Evolutionary conservation across 2,797 vertebrate genomes (phyloP).

Genomic region (Apogon talboti): DNA sequence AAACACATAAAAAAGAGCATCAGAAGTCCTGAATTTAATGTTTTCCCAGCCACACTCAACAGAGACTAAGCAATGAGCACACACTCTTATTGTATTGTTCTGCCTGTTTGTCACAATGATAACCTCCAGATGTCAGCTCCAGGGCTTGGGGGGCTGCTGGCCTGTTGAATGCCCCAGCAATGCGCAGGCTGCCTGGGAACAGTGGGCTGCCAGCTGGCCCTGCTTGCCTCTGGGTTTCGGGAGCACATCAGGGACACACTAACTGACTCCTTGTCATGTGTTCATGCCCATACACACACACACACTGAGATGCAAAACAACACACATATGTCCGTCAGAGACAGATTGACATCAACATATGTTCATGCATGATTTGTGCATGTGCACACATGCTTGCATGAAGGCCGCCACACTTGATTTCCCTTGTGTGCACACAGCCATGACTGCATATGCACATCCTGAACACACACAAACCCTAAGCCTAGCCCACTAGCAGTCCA

Average conservation of each 20-base stretch:
- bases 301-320: neutral
- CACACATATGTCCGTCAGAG: constrained; percentile 16
- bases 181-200: constrained; percentile 73
- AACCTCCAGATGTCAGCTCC: constrained; percentile 86
- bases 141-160: constrained; percentile 67
- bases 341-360: constrained; percentile 37
- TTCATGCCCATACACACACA: constrained; percentile 30
- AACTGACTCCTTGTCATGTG: constrained; percentile 70
- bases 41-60: constrained; percentile 47
- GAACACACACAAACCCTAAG: constrained; percentile 28
- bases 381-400: constrained; percentile 30
- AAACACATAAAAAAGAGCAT: constrained; percentile 42
- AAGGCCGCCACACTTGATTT: constrained; percentile 42
- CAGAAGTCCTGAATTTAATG: constrained; percentile 36
- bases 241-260: constrained; percentile 76
- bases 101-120: constrained; percentile 80
- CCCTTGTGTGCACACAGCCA: constrained; percentile 26
- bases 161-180: constrained; percentile 76
- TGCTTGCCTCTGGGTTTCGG: constrained; percentile 72
- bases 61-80: constrained; percentile 51
- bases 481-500: constrained; percentile 38
- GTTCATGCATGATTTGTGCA: constrained; percentile 50
- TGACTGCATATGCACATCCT: constrained; percentile 25
- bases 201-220: constrained; percentile 80
- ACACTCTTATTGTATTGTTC: constrained; percentile 72